Evolutionary conservation across 2,888 invertebrate genomes (phyloP), one percentile per base, ranked within the genome.

Genomic region (Hetaerina titia): DNA sequence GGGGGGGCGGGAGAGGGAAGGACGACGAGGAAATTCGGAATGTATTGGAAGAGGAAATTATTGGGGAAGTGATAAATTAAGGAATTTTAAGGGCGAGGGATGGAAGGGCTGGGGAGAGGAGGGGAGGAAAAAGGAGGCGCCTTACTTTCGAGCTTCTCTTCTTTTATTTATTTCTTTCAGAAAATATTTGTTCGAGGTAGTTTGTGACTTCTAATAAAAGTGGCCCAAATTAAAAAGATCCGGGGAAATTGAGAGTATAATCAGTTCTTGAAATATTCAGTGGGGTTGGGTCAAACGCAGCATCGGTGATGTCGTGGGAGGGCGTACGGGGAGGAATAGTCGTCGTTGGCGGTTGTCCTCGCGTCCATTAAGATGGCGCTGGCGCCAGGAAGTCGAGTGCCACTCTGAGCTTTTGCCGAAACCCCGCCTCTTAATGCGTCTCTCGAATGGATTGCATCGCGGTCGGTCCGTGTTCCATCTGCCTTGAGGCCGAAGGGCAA

Each of bases 41-140:
- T 89, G 89, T 89, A 89, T 89, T 89, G 89, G 89, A 89, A 89
- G 57, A 89, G 56, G 89, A 89, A 58, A 57, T 89, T 89, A 89
- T 89, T 57, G 89, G 58, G 58, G 58, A 89, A 89, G 89, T 89
- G 89, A 89, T 81, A 31, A 81, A 25, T 81, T 81, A 31, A 81
- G 81, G 81, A 81, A 81, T 81, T 81, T 22, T 13, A 4, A 81
- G 25, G 25, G 25, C 11, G 81, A 57, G 57, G 57, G 89, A 31
- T 19, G 56, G 2, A n/a, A 89, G 89, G 45, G 15, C n/a, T 89
- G 89, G 56, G 45, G 22, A 56, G 31, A 56, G 57, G 22, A 19
- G 56, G 57, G 89, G 89, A 74, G n/a, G 74, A 9, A 13, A 31
- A 11, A 9, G 81, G 31, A 7, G 81, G 31, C 31, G 81, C 81